Percentiles rank a stretch among this genome's conserved stretches.
Conservation (phyloP, 2,888 invertebrate genomes). For the Drosophila picticornis region DNA sequence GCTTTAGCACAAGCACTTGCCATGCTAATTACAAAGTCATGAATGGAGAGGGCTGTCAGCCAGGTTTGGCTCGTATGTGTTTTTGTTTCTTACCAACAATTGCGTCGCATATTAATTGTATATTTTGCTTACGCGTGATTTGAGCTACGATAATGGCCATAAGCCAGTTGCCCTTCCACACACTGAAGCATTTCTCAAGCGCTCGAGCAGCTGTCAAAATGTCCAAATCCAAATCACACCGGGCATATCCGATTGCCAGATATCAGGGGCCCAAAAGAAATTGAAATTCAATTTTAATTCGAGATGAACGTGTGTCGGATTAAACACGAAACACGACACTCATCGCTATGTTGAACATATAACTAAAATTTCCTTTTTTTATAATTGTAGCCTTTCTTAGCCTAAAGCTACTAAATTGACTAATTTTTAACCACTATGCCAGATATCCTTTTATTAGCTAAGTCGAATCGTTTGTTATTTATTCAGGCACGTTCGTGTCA, state of each 20-base stretch:
- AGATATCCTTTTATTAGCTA: neutral
- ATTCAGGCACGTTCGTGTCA: slow-evolving; percentile 17
- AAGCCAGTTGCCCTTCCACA: slow-evolving; percentile 41
- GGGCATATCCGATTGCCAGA: slow-evolving; percentile 44
- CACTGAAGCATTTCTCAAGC: slow-evolving; percentile 52
- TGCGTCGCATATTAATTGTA: slow-evolving; percentile 75
- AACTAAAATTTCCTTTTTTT: no score
- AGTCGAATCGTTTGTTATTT: neutral
- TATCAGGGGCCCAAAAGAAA: slow-evolving; percentile 41
- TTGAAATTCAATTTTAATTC: slow-evolving; percentile 55
- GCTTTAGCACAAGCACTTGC: slow-evolving; percentile 39
- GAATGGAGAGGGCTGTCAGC: neutral
- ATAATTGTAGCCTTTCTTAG: neutral
- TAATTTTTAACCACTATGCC: neutral
- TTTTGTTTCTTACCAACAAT: slow-evolving; percentile 42
- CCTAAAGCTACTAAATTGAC: neutral
- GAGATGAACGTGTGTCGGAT: slow-evolving; percentile 7
- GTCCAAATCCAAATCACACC: slow-evolving; percentile 49
- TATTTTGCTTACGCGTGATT: slow-evolving; percentile 49
- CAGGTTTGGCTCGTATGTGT: slow-evolving; percentile 13
- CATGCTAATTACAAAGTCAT: slow-evolving; percentile 65
- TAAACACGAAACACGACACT: neutral
- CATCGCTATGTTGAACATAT: neutral
- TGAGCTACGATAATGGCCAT: slow-evolving; percentile 56
- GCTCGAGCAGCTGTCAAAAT: slow-evolving; percentile 76